A percentile compares a stretch with the other conserved stretches of the same genome.
phyloP scores from a whole-genome alignment of 2,888 invertebrate species.

The Phymatocera aterrima region DNA sequence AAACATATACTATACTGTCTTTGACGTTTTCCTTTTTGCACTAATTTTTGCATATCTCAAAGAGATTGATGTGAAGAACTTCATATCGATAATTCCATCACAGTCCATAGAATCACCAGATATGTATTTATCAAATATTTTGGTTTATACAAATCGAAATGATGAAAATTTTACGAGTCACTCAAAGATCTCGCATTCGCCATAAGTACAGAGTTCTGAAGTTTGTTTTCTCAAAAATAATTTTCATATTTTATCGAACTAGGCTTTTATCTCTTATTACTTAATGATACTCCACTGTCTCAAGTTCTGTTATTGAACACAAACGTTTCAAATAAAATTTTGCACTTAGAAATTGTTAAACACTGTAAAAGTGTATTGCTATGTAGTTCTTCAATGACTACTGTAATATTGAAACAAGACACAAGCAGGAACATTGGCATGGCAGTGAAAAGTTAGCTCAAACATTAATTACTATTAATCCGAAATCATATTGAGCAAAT shows the following conservation, averaged over 20 bases:
- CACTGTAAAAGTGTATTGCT: background rate
- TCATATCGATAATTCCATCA: slow-evolving; percentile 9
- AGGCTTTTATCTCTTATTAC: background rate
- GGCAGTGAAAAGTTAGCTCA: slow-evolving; percentile 17
- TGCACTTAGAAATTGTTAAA: background rate
- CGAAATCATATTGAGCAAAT: background rate
- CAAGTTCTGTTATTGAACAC: background rate
- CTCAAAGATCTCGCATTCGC: slow-evolving; percentile 11
- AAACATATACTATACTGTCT: background rate
- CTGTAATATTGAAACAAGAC: background rate
- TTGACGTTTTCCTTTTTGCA: background rate
- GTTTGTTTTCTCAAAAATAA: slow-evolving; percentile 30
- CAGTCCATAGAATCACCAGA: slow-evolving; percentile 18
- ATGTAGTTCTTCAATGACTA: background rate
- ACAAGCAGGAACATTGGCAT: slow-evolving; percentile 5
- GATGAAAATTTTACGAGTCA: background rate
- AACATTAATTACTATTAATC: background rate
- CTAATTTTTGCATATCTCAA: background rate
- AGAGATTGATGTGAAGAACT: background rate
- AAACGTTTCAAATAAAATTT: background rate
- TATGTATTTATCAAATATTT: slow-evolving; percentile 31
- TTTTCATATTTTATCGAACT: background rate
- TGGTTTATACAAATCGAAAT: slow-evolving; percentile 9
- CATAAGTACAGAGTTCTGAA: slow-evolving; percentile 31
- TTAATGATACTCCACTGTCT: background rate